Conservation (phyloP, 2,113 vertebrate species). For the Trogon surrucura region DNA sequence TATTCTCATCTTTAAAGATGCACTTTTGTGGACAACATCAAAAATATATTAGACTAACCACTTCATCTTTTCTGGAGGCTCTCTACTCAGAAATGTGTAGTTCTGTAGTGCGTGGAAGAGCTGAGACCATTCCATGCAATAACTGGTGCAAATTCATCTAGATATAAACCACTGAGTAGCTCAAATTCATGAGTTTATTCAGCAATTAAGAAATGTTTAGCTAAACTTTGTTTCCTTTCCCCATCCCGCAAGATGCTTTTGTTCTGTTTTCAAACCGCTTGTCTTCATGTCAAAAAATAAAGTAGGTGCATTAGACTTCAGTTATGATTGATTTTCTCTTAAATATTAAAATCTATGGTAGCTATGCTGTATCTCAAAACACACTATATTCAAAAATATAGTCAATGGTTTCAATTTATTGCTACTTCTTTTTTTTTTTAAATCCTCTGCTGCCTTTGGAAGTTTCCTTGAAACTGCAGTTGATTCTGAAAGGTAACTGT, state of each 20-base stretch:
- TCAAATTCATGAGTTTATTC: neutral
- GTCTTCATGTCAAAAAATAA: neutral
- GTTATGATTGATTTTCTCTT: neutral
- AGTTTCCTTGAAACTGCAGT: slow-evolving; percentile 70
- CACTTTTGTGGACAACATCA: neutral
- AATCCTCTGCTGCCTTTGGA: slow-evolving; percentile 79
- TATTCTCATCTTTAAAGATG: neutral
- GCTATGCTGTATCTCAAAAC: slow-evolving; percentile 34
- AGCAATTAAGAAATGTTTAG: neutral
- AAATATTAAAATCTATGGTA: neutral
- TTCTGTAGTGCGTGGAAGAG: neutral
- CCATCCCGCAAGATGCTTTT: neutral
- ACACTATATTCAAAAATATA: slow-evolving; percentile 7
- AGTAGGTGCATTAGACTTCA: neutral
- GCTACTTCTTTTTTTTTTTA: slow-evolving; percentile 49
- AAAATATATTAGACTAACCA: neutral
- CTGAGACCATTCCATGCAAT: neutral
- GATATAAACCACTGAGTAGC: neutral
- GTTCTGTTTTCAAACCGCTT: neutral
- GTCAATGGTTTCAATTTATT: slow-evolving; percentile 63
- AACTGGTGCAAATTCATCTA: neutral
- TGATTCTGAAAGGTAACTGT: slow-evolving; percentile 76
- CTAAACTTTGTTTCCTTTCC: neutral
- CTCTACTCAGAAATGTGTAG: neutral
- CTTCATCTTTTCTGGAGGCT: neutral